These are phyloP conservation scores for Murina feae DNA, from an alignment of 2,113 vertebrate genomes.

Conservation along the genomic window DNA sequence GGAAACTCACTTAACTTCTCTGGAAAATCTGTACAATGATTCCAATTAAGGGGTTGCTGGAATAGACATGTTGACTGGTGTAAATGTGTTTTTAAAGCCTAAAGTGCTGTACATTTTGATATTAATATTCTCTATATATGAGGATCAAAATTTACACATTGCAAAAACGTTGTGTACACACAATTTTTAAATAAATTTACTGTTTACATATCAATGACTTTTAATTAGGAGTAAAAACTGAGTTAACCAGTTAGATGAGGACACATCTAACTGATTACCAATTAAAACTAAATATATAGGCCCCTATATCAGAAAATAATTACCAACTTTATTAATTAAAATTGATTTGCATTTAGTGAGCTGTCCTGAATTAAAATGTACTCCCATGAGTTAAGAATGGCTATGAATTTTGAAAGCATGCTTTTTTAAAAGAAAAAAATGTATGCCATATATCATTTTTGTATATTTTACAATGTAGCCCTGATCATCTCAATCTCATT, in stretches of 20 bases:
- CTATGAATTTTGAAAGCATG: not conserved
- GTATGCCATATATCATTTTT: not conserved
- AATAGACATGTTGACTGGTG: not conserved
- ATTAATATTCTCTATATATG: not conserved
- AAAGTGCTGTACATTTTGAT: not conserved
- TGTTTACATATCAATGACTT: not conserved
- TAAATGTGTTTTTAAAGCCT: not conserved
- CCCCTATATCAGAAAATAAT: not conserved
- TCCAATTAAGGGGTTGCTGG: not conserved
- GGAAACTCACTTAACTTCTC: not conserved
- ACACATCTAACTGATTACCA: not conserved
- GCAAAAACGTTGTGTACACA: not conserved
- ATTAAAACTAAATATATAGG: not conserved
- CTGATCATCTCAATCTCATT: not conserved
- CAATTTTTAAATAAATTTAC: not conserved
- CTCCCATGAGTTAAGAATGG: not conserved
- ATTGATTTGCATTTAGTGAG: slow-evolving; percentile 27
- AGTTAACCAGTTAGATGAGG: not conserved
- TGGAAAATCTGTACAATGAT: not conserved
- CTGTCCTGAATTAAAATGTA: slow-evolving; percentile 11
- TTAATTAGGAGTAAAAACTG: not conserved
- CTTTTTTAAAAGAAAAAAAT: not conserved
- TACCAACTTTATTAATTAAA: slow-evolving; percentile 1
- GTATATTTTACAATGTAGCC: not conserved
- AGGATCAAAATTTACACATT: not conserved